A percentile compares a stretch with the other conserved stretches of the same genome.
phyloP scores from a whole-genome alignment of 2,888 invertebrate genomes.

The Nephrotoma flavescens region DNA sequence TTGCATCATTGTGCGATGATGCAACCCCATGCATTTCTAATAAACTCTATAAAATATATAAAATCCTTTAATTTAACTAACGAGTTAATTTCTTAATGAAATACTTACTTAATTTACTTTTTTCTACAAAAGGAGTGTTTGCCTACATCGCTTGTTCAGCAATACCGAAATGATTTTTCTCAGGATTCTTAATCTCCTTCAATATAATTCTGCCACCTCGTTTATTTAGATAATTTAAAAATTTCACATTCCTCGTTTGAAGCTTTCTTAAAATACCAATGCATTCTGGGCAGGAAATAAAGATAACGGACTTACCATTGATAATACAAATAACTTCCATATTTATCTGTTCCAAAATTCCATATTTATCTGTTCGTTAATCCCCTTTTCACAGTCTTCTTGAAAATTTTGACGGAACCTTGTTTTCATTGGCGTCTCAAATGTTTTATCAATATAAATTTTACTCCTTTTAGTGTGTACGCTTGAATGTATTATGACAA shows the following conservation, averaged over 20 bases:
- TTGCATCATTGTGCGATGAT: conserved; percentile 47
- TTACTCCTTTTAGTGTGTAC: background rate
- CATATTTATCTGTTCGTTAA: conserved; percentile 59
- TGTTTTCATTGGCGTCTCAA: conserved; percentile 15
- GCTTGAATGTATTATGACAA: background rate
- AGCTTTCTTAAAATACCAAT: conserved; percentile 54
- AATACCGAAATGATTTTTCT: conserved; percentile 48
- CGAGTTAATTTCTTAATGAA: conserved; percentile 4
- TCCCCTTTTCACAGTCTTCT: conserved; percentile 44
- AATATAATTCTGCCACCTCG: conserved; percentile 61
- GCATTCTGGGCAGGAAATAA: conserved; percentile 40
- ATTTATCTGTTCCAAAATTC: no score
- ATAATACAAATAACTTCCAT: conserved; percentile 59
- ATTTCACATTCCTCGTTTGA: conserved; percentile 70
- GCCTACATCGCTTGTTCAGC: conserved; percentile 55
- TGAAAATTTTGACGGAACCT: conserved; percentile 49
- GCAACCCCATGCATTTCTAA: conserved; percentile 51
- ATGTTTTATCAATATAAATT: background rate
- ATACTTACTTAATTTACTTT: conserved; percentile 52
- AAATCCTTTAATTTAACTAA: background rate
- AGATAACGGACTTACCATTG: conserved; percentile 43
- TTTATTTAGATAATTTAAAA: conserved; percentile 58
- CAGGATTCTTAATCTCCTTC: conserved; percentile 45
- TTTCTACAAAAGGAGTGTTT: conserved; percentile 62
- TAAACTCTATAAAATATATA: conserved; percentile 35